Percentiles rank a stretch among this genome's conserved stretches.
These are phyloP conservation scores for Melanogrammus aeglefinus DNA, from an alignment of 2,797 vertebrate genomes.

Conservation along the genomic window DNA sequence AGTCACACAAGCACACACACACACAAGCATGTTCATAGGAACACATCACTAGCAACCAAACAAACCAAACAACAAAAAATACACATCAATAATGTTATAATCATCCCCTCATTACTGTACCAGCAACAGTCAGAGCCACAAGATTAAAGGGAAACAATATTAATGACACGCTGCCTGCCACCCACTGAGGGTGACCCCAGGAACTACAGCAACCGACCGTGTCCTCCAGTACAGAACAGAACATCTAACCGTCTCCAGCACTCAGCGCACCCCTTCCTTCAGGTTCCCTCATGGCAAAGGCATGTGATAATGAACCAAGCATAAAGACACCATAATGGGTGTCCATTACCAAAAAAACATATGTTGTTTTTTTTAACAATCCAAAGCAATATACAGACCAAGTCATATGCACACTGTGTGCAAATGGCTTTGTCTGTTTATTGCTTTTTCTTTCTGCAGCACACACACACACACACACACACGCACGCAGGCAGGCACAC, in stretches of 20 bases:
- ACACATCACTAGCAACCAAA: background rate
- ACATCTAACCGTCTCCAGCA: slow-evolving; percentile 3
- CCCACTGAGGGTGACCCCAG: background rate
- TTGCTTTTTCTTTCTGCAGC: too few species aligned
- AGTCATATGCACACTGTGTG: background rate
- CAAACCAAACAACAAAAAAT: background rate
- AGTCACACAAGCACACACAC: slow-evolving; percentile 7
- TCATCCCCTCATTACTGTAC: background rate
- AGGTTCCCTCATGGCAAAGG: background rate
- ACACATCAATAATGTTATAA: background rate
- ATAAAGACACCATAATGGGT: too few species aligned
- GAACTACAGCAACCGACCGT: background rate
- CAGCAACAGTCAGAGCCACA: background rate
- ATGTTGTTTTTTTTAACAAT: background rate
- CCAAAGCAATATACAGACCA: background rate
- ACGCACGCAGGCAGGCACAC: background rate
- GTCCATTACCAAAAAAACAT: background rate
- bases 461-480: background rate
- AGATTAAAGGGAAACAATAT: background rate
- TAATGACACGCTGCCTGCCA: background rate
- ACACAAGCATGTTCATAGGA: background rate
- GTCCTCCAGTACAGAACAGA: background rate
- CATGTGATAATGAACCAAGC: background rate
- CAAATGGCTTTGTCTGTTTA: too few species aligned
- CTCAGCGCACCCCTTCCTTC: background rate